Evolutionary conservation across 2,797 vertebrate species (phyloP).

Genomic region (Muscicapa comitata): DNA sequence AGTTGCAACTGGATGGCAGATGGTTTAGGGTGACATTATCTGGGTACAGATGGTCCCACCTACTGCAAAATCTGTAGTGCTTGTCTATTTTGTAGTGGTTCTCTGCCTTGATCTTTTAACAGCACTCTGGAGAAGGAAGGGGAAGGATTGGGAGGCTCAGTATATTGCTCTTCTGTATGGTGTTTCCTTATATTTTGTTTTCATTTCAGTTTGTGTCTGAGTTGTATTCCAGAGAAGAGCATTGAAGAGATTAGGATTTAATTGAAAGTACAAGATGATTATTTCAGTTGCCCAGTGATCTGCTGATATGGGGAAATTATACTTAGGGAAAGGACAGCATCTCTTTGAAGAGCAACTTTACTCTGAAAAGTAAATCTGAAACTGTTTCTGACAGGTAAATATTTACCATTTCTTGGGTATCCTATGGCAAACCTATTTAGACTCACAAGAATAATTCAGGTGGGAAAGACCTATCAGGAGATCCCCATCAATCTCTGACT

Average conservation of each 20-base stretch:
- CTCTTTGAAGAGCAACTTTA: neutral
- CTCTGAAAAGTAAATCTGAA: neutral
- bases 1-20: slow-evolving; percentile 56
- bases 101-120: slow-evolving; percentile 60
- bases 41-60: slow-evolving; percentile 62
- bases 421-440: neutral
- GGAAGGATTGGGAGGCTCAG: neutral
- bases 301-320: neutral
- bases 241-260: neutral
- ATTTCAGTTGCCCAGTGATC: neutral
- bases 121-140: slow-evolving; percentile 5
- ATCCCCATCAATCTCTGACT: neutral
- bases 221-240: neutral
- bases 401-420: neutral
- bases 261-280: neutral
- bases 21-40: slow-evolving; percentile 52
- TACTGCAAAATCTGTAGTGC: slow-evolving; percentile 42
- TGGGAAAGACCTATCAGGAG: neutral
- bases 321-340: neutral
- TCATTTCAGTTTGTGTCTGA: neutral
- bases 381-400: neutral
- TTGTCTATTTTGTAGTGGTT: slow-evolving; percentile 51
- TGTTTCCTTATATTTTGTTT: neutral
- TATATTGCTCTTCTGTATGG: neutral
- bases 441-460: neutral